Base-by-base conservation (phyloP, 2,888 invertebrate species). In the Cistogaster globosa region DNA sequence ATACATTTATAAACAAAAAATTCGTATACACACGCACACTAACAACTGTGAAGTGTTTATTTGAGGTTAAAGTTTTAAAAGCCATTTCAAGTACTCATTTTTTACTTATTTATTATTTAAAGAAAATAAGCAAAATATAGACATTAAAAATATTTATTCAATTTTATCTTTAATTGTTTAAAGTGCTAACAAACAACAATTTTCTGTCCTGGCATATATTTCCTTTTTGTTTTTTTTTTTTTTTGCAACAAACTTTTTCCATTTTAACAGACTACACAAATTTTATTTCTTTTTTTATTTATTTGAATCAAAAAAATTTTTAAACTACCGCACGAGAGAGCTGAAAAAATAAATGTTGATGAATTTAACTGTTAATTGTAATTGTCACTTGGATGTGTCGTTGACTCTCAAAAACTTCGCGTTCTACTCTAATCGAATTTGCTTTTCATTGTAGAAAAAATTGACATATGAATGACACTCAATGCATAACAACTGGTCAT, bases 391-490 rank as follows among this genome's bases (percentile, higher is more conserved):
- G 74, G 26, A 63, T 82, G 78, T 32, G 26, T 42, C 80, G 71
- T 63, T 77, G 76, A 58, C 82, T 71, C 76, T 83, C 76, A 77
- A 77, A 76, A 75, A 75, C 78, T 79, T 74, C 74, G 74, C 84
- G 74, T 69, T 81, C 57, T 48, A 75, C 69, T 71, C 74, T 82
- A 82, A 85, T 85, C 82, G 69, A 85, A 82, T 85, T 82, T 81
- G 78, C 74, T 65, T 78, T 71, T 32, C 55, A 80, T 74, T 55
- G 38, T 12, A 48, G 26, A 32, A 12, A 53, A 85, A 85, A 82
- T 82, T 82, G 82, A 78, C 85, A 85, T 63, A 65, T 85, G 82
- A 85, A 62, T 85, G 85, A 82, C 85, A 85, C 42, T 77, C 53
- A 55, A 18, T 51, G 74, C 11, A 75, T 60, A 74, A 60, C 53